These are phyloP conservation scores for Mobula birostris DNA, from an alignment of 2,113 vertebrate genomes.

Conservation along the genomic window DNA sequence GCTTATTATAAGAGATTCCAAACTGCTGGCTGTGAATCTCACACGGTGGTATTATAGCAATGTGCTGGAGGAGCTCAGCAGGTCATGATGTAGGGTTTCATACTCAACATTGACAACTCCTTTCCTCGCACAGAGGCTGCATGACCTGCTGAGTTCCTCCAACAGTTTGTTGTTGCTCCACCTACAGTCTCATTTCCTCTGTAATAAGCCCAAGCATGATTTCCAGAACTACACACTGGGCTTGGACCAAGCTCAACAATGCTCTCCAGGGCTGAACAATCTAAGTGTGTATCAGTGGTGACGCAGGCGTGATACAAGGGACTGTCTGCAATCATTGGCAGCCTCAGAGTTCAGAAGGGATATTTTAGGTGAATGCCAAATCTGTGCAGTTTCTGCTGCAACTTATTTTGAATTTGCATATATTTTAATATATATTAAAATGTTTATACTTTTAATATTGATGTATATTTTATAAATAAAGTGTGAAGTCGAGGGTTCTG, in stretches of 20 bases:
- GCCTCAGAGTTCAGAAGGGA: neutral
- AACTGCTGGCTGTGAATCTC: neutral
- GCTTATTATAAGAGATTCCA: neutral
- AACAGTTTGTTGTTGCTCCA: too few relatives aligned
- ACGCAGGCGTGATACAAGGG: neutral
- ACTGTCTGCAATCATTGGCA: neutral
- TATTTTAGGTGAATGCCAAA: neutral
- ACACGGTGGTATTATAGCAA: neutral
- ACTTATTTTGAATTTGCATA: neutral
- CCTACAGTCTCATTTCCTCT: too few relatives aligned
- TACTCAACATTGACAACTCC: too few relatives aligned
- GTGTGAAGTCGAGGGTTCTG: too few relatives aligned
- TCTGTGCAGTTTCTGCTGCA: neutral
- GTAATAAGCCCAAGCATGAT: neutral
- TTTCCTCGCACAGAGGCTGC: too few relatives aligned
- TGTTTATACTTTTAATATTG: neutral
- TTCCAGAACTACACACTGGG: neutral
- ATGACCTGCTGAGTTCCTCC: too few relatives aligned
- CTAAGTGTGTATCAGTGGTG: neutral
- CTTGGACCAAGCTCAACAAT: neutral
- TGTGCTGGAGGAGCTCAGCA: too few relatives aligned
- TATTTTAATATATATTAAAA: too few relatives aligned
- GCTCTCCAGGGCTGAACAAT: neutral
- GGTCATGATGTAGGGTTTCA: too few relatives aligned
- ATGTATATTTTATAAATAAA: constrained; percentile 2